Percentiles rank a stretch among this genome's conserved stretches.
Conservation (phyloP, 2,797 vertebrate genomes). For the Anguilla anguilla region DNA sequence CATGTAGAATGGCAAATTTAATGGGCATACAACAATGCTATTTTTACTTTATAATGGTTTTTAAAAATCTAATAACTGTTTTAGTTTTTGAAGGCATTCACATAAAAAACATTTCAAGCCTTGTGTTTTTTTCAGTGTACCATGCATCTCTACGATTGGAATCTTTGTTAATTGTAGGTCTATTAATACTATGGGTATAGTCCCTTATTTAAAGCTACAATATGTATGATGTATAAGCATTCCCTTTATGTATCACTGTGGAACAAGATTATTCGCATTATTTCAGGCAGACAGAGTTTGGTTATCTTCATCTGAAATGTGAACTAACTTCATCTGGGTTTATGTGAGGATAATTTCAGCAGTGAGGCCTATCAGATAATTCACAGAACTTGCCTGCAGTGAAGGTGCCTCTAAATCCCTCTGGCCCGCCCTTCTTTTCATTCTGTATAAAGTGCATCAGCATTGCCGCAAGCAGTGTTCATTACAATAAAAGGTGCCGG, state of each 20-base stretch:
- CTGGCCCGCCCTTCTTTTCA: neutral
- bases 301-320: slow-evolving; percentile 2
- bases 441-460: neutral
- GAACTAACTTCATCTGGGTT: slow-evolving; percentile 39
- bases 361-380: slow-evolving; percentile 25
- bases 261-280: neutral
- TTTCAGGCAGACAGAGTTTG: neutral
- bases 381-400: neutral
- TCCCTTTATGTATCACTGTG: neutral
- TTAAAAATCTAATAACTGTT: neutral
- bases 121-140: neutral
- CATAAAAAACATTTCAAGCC: neutral
- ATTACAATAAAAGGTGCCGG: neutral
- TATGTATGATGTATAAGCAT: neutral
- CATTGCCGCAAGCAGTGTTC: neutral
- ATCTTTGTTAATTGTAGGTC: neutral
- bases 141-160: neutral
- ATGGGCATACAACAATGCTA: neutral
- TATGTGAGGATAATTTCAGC: slow-evolving; percentile 37
- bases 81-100: neutral
- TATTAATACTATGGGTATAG: neutral
- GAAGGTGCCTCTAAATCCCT: neutral
- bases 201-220: neutral
- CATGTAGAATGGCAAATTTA: no score
- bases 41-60: neutral